These are phyloP conservation scores for Pomacea canaliculata DNA, from an alignment of 2,888 invertebrate genomes.

Conservation along the genomic window DNA sequence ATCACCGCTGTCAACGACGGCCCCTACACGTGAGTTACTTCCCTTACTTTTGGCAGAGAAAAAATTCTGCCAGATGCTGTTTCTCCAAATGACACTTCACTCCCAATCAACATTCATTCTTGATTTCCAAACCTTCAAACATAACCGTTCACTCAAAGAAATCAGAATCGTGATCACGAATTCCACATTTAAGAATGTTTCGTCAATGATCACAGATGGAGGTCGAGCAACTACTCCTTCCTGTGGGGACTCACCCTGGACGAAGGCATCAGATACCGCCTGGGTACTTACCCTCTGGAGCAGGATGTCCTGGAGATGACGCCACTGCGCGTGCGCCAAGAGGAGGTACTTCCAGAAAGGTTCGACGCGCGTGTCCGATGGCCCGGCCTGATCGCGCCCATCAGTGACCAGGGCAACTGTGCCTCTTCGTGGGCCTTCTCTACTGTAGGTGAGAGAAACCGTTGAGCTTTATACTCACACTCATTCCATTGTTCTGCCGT, in stretches of 20 bases:
- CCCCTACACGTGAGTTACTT: constrained; percentile 64
- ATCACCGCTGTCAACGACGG: constrained; percentile 78
- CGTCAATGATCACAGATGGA: constrained; percentile 76
- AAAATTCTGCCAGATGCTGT: too few relatives aligned
- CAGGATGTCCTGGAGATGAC: constrained; percentile 66
- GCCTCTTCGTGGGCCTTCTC: constrained; percentile 95
- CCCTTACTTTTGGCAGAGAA: not conserved
- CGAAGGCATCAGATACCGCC: constrained; percentile 82
- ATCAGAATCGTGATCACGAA: too few relatives aligned
- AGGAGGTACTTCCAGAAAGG: constrained; percentile 72
- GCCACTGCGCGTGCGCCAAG: constrained; percentile 49
- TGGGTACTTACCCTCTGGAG: constrained; percentile 79
- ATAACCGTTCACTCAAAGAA: too few relatives aligned
- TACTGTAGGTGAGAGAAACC: constrained; percentile 74
- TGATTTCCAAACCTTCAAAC: too few relatives aligned
- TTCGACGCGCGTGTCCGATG: constrained; percentile 86
- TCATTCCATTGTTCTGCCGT: not conserved
- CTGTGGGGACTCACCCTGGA: constrained; percentile 87
- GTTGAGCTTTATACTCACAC: not conserved
- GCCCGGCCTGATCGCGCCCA: constrained; percentile 79
- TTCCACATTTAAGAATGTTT: too few relatives aligned
- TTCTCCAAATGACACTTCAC: too few relatives aligned
- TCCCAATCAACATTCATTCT: too few relatives aligned
- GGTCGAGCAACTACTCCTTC: constrained; percentile 83
- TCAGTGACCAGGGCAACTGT: constrained; percentile 79